Evolutionary conservation across 2,888 invertebrate genomes (phyloP).

Genomic region (Melanchra persicariae): DNA sequence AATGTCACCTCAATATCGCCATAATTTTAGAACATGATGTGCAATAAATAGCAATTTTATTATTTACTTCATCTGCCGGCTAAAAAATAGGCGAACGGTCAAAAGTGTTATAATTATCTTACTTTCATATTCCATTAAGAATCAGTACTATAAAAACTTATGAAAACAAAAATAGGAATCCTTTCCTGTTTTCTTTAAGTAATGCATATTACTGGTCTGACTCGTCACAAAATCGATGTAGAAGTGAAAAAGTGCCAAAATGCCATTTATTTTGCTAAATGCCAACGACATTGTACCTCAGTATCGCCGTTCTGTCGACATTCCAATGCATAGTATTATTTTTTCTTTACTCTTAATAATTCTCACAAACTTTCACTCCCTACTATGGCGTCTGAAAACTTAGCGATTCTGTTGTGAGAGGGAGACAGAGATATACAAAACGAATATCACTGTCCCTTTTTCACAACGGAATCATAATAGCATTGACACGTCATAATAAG

Average conservation of each 20-base stretch:
- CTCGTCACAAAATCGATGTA: not conserved
- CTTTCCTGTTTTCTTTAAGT: too few relatives aligned
- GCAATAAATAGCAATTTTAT: conserved; percentile 45
- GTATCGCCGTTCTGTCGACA: conserved; percentile 56
- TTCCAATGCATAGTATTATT: conserved; percentile 68
- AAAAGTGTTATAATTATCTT: not conserved
- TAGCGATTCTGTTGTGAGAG: not conserved
- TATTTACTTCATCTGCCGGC: conserved; percentile 2
- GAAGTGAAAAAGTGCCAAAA: not conserved
- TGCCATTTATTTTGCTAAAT: not conserved
- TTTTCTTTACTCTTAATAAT: conserved; percentile 38
- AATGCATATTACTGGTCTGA: not conserved
- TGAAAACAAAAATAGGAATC: too few relatives aligned
- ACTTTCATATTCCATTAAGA: not conserved
- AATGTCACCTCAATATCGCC: conserved; percentile 30
- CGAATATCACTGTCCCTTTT: too few relatives aligned
- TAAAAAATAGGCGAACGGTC: not conserved
- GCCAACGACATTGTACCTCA: conserved; percentile 48
- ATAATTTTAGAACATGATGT: conserved; percentile 28
- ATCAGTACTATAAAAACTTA: too few relatives aligned
- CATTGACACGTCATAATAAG: too few relatives aligned
- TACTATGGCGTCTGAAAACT: not conserved
- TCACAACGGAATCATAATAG: not conserved
- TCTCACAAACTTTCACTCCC: not conserved
- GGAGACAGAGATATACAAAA: not conserved